phyloP scores from a whole-genome alignment of 2,888 invertebrate species.

The Macrophya annulata region DNA sequence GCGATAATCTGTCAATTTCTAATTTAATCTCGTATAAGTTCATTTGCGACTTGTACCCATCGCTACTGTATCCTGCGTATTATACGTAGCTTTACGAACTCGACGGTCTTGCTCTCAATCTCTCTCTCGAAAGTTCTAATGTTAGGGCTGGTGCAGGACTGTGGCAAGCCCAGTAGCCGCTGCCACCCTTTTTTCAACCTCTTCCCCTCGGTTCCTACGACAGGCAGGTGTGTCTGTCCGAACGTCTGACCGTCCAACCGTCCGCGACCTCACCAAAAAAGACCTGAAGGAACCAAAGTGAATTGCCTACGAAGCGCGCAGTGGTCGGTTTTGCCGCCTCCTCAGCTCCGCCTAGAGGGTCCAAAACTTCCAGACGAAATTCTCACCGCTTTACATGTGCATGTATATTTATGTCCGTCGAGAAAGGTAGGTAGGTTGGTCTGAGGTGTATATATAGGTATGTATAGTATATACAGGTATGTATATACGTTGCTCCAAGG shows the following conservation, averaged over 20 bases:
- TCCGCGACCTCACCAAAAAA: conserved; percentile 51
- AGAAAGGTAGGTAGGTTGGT: neutral
- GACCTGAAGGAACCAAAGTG: conserved; percentile 47
- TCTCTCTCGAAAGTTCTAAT: conserved; percentile 52
- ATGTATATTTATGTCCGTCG: neutral
- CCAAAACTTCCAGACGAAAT: conserved; percentile 33
- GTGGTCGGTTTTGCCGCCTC: conserved; percentile 7
- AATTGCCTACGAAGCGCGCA: conserved; percentile 49
- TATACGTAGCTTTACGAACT: conserved; percentile 19
- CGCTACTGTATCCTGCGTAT: conserved; percentile 31
- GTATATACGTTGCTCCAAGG: neutral
- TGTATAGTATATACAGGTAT: neutral
- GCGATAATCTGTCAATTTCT: neutral
- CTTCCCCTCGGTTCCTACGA: conserved; percentile 52
- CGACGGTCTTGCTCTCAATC: conserved; percentile 44
- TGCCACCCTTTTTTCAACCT: conserved; percentile 52
- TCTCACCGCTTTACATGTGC: neutral
- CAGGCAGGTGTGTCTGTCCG: conserved; percentile 62
- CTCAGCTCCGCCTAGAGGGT: conserved; percentile 17
- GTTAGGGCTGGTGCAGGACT: conserved; percentile 50
- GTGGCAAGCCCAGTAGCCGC: conserved; percentile 54
- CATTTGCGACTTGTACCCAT: conserved; percentile 36
- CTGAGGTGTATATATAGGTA: neutral
- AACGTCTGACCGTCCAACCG: conserved; percentile 55
- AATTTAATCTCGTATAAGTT: neutral